Conservation (phyloP, 2,113 vertebrate species). For the Myrmophylax atrothorax region DNA sequence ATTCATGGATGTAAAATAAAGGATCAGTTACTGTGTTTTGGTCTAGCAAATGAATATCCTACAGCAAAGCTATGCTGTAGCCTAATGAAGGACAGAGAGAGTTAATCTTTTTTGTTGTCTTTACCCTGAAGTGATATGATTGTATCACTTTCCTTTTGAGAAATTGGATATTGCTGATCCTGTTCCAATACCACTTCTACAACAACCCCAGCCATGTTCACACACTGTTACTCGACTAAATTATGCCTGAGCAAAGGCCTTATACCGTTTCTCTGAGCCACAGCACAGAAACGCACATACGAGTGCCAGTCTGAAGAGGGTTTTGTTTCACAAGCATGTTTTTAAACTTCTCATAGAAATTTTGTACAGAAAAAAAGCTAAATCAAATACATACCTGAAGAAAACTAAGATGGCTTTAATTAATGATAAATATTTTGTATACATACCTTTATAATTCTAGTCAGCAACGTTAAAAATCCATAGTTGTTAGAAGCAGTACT, state of each 20-base stretch:
- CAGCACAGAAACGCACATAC: neutral
- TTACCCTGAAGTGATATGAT: neutral
- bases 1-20: neutral
- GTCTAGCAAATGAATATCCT: neutral
- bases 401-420: neutral
- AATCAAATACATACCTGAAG: neutral
- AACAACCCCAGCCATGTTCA: neutral
- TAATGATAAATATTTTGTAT: neutral
- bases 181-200: neutral
- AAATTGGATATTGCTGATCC: conserved; percentile 1
- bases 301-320: neutral
- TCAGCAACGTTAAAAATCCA: neutral
- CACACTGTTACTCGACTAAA: neutral
- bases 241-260: neutral
- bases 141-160: neutral
- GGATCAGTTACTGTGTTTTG: neutral
- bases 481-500: neutral
- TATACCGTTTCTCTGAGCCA: neutral
- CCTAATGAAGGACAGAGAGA: neutral
- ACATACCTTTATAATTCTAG: neutral
- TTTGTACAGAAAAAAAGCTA: neutral
- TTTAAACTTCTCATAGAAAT: neutral
- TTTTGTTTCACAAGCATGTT: neutral
- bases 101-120: neutral
- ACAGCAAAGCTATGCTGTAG: neutral